Conservation (phyloP, 1,140 invertebrate genomes). For the Hyles euphorbiae region DNA sequence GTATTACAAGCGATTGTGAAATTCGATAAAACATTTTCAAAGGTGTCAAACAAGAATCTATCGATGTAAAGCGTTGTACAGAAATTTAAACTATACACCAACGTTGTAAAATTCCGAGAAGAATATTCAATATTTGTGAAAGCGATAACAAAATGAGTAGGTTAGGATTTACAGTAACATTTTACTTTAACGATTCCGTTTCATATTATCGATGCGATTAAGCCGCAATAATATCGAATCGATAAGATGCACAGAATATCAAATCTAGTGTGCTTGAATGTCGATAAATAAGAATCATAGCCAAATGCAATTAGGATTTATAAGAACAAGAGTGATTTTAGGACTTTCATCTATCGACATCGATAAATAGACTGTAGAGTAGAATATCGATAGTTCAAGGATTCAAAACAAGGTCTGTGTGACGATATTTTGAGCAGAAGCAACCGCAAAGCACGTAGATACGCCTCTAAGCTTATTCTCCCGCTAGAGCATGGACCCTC, state of each 20-base stretch:
- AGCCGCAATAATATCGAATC: not conserved
- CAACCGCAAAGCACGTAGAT: constrained; percentile 36
- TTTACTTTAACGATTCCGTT: not conserved
- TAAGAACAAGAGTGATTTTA: not conserved
- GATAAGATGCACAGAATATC: not conserved
- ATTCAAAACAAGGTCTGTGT: not conserved
- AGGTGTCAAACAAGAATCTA: constrained; percentile 3
- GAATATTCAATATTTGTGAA: constrained; percentile 1
- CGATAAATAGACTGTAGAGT: not conserved
- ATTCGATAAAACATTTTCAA: not conserved
- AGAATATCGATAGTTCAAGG: not conserved
- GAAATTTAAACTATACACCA: constrained; percentile 5
- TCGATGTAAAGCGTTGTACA: constrained; percentile 1
- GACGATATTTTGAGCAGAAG: constrained; percentile 19
- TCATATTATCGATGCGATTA: not conserved
- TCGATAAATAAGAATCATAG: no score
- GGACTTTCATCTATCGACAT: constrained; percentile 1
- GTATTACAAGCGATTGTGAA: not conserved
- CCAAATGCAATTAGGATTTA: no score
- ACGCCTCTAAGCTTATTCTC: constrained; percentile 24
- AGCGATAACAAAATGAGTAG: constrained; percentile 4
- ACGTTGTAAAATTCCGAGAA: not conserved
- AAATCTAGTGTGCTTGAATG: not conserved
- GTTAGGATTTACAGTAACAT: constrained; percentile 3
- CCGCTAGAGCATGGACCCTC: constrained; percentile 17